Percentiles rank a stretch among this genome's conserved stretches.
phyloP scores from a whole-genome alignment of 2,797 vertebrate species.

The Myotis daubentonii region DNA sequence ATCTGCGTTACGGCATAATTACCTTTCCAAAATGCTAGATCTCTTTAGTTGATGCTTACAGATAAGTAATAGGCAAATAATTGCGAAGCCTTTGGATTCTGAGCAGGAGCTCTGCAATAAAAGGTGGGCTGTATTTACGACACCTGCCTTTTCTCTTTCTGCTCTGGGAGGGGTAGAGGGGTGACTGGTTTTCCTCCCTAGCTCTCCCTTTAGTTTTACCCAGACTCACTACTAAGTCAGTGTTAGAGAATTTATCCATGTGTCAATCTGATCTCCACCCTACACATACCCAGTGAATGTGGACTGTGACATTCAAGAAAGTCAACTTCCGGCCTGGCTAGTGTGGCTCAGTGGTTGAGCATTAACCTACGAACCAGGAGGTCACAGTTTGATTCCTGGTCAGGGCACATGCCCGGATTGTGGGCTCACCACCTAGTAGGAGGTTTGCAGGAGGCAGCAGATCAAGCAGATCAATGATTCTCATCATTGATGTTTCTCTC shows the following conservation, averaged over 20 bases:
- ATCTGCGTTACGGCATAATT: slow-evolving; percentile 87
- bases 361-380: too few relatives aligned
- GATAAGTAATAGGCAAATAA: slow-evolving; percentile 85
- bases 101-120: slow-evolving; percentile 66
- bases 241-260: slow-evolving; percentile 74
- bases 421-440: too few relatives aligned
- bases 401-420: too few relatives aligned
- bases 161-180: slow-evolving; percentile 38
- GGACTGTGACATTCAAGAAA: slow-evolving; percentile 69
- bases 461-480: too few relatives aligned
- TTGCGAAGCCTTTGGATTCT: slow-evolving; percentile 79
- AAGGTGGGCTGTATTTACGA: slow-evolving; percentile 75
- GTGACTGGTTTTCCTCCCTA: background rate
- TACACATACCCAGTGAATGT: slow-evolving; percentile 55
- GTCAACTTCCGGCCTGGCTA: background rate
- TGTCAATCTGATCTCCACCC: slow-evolving; percentile 68
- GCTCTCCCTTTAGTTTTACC: slow-evolving; percentile 71
- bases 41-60: slow-evolving; percentile 86
- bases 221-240: slow-evolving; percentile 71
- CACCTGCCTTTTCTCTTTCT: slow-evolving; percentile 32
- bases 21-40: slow-evolving; percentile 85
- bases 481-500: too few relatives aligned
- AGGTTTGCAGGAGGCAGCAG: too few relatives aligned
- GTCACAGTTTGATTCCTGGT: too few relatives aligned
- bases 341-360: too few relatives aligned